These are phyloP conservation scores for Drosophila nr. fundita DNA, from an alignment of 2,888 invertebrate species.

Conservation along the genomic window DNA sequence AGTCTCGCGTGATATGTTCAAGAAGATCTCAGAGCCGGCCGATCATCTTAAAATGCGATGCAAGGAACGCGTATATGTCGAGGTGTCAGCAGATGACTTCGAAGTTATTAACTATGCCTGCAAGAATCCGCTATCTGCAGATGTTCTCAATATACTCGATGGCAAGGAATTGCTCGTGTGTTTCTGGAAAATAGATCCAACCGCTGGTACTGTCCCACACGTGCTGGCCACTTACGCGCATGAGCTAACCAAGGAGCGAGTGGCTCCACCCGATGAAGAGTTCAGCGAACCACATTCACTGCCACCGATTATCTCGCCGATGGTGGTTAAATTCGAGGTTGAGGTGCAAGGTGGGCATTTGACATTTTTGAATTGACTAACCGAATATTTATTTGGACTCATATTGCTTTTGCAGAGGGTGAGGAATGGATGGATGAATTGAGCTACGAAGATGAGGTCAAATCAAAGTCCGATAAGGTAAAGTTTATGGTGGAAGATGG, in stretches of 20 bases:
- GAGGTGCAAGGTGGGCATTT: slow-evolving; percentile 66
- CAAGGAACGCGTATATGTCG: slow-evolving; percentile 82
- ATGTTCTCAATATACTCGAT: slow-evolving; percentile 80
- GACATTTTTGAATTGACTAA: not conserved
- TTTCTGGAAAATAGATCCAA: slow-evolving; percentile 83
- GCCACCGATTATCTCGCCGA: slow-evolving; percentile 76
- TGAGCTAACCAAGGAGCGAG: slow-evolving; percentile 73
- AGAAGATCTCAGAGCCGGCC: slow-evolving; percentile 83
- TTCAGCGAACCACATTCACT: slow-evolving; percentile 60
- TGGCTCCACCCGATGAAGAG: slow-evolving; percentile 69
- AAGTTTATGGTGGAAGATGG: slow-evolving; percentile 42
- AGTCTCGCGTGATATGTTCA: slow-evolving; percentile 83
- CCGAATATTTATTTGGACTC: not conserved
- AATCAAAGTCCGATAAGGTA: slow-evolving; percentile 27
- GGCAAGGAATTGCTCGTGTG: slow-evolving; percentile 83
- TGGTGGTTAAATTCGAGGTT: slow-evolving; percentile 75
- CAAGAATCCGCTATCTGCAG: slow-evolving; percentile 80
- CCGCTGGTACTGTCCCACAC: slow-evolving; percentile 67
- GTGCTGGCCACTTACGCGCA: slow-evolving; percentile 72
- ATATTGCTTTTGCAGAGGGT: slow-evolving; percentile 54
- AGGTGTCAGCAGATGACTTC: slow-evolving; percentile 74
- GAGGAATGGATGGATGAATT: slow-evolving; percentile 69
- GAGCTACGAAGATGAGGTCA: slow-evolving; percentile 57
- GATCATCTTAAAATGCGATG: slow-evolving; percentile 82
- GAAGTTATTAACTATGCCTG: slow-evolving; percentile 81